Base-by-base conservation (phyloP, 2,888 invertebrate genomes). In the Chrysolina americana region DNA sequence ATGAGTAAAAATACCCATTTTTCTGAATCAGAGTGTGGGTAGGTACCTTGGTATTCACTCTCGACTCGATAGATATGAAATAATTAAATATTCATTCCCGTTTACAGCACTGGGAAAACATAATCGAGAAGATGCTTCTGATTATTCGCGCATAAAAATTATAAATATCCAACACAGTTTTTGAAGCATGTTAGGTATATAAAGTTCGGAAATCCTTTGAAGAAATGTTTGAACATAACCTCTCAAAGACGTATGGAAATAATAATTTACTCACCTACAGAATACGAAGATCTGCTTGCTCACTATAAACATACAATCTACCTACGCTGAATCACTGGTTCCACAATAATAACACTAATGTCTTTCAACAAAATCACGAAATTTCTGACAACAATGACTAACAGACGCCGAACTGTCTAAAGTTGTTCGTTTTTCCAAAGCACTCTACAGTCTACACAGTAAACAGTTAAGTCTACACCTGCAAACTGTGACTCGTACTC, bases 381-480 rank as follows among this genome's bases (percentile, higher is more conserved):
- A 48, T 47, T 41, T n/a, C 5, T 66, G 66, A 48, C 36, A 70
- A 63, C 28, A 21, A 41, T 44, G n/a, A 21, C 15, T 36, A 36
- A n/a, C 28, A 0, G 28, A 59, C 36, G 28, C 59, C 8, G 6
- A 36, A 59, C 23, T 59, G 59, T 28, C 59, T 15, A 4, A 41
- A 36, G 11, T 11, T 59, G 11, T n/a, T 56, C 13, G 59, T 69
- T 66, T 66, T 68, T 69, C 21, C 68, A 69, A 56, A 69, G 59
- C 68, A 69, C 68, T 28, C 59, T 59, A 28, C 36, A 36, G 28
- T 28, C 5, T 5, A 28, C 28, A 28, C 28, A n/a, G n/a, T n/a
- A n/a, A n/a, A n/a, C n/a, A n/a, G n/a, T n/a, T n/a, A n/a, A n/a
- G n/a, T n/a, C n/a, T n/a, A n/a, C n/a, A n/a, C n/a, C n/a, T n/a